Conservation (phyloP, 1,140 invertebrate species). For the Drosophila littoralis region DNA sequence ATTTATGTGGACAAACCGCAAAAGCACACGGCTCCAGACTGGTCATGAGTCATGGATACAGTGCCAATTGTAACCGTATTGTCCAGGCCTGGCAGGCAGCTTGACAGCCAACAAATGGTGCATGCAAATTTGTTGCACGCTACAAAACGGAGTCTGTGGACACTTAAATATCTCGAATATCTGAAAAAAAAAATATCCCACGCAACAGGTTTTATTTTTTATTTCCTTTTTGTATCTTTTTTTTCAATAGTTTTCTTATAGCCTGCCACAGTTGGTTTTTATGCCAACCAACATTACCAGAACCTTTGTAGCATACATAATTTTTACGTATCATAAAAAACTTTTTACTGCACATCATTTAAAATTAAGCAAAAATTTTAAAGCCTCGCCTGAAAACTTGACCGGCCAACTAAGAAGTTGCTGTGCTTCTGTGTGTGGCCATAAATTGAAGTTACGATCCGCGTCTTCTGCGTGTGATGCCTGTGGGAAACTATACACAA, state of each 20-base stretch:
- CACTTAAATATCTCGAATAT: slow-evolving; percentile 23
- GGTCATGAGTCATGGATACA: slow-evolving; percentile 49
- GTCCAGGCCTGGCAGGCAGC: slow-evolving; percentile 16
- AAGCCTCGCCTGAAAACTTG: slow-evolving; percentile 12
- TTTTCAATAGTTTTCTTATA: slow-evolving; percentile 9
- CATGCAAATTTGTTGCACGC: slow-evolving; percentile 46
- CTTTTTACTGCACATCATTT: slow-evolving; percentile 62
- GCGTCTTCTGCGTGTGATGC: slow-evolving; percentile 27
- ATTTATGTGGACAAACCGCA: slow-evolving; percentile 32
- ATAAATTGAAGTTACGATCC: slow-evolving; percentile 57
- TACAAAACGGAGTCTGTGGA: slow-evolving; percentile 29
- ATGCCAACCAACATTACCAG: slow-evolving; percentile 27
- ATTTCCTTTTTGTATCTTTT: slow-evolving; percentile 5
- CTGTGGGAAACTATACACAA: slow-evolving; percentile 33
- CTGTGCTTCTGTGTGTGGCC: slow-evolving; percentile 20
- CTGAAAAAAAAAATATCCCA: slow-evolving; percentile 56
- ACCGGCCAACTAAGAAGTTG: background rate
- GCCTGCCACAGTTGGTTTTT: slow-evolving; percentile 20
- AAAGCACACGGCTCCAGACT: background rate
- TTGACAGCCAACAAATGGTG: slow-evolving; percentile 54
- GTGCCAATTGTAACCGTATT: slow-evolving; percentile 31
- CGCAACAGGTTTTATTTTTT: slow-evolving; percentile 69
- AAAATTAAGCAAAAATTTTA: slow-evolving; percentile 58
- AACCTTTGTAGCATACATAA: slow-evolving; percentile 44
- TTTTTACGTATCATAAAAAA: slow-evolving; percentile 56